Evolutionary conservation across 1,140 invertebrate species (phyloP).

Genomic region (Meloidogyne floridensis): DNA sequence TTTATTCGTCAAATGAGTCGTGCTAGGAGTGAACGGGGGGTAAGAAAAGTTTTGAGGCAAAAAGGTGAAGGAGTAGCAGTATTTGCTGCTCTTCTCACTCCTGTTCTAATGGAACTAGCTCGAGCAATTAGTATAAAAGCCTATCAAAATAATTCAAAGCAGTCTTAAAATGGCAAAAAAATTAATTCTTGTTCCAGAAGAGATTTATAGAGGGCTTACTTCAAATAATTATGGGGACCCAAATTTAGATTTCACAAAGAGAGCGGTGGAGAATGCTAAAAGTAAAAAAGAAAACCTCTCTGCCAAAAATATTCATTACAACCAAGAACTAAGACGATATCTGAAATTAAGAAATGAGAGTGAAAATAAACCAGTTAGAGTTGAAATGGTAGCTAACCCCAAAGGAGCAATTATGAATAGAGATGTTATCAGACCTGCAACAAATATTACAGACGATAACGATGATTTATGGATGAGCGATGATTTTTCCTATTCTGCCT

Average conservation of each 20-base stretch:
- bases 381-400: constrained; percentile 6
- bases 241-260: no score
- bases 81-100: background rate
- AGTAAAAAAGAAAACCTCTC: no score
- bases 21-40: constrained; percentile 12
- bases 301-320: background rate
- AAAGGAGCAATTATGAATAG: no score
- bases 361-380: constrained; percentile 9
- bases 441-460: no score
- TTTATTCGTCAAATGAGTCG: constrained; percentile 7
- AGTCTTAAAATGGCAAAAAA: constrained; percentile 15
- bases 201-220: constrained; percentile 23
- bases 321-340: background rate
- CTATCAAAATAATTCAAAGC: no score
- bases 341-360: background rate
- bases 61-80: background rate
- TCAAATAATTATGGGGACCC: constrained; percentile 2
- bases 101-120: no score
- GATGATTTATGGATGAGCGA: no score
- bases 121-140: background rate
- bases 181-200: constrained; percentile 32
- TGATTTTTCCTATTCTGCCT: no score
- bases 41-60: background rate
- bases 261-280: no score
- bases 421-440: no score